Conservation (phyloP, 1,140 invertebrate genomes). For the Marisa cornuarietis region DNA sequence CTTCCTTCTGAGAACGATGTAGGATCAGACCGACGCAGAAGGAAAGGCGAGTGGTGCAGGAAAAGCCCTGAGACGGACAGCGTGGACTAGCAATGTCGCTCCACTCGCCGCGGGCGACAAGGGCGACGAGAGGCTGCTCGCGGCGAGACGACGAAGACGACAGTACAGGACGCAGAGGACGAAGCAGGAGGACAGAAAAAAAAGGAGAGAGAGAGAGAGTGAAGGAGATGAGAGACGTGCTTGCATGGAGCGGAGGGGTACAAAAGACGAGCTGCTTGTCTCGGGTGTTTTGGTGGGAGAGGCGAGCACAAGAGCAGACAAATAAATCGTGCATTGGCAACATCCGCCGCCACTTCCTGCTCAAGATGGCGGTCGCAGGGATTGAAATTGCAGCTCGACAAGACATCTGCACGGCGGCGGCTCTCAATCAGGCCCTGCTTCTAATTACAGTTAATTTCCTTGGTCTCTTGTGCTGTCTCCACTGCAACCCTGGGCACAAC, state of each 20-base stretch:
- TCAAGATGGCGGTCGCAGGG: slow-evolving; percentile 13
- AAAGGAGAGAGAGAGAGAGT: neutral
- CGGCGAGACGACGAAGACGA: neutral
- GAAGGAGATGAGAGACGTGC: neutral
- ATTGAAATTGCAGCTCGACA: neutral
- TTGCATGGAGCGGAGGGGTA: neutral
- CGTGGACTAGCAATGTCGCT: neutral
- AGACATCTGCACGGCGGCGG: slow-evolving; percentile 17
- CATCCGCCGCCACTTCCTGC: slow-evolving; percentile 19
- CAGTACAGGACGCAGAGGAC: neutral
- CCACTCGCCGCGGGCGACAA: slow-evolving; percentile 1
- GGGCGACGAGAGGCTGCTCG: neutral
- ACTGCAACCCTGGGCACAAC: slow-evolving; percentile 11
- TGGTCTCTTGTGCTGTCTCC: slow-evolving; percentile 3
- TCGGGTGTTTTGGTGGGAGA: slow-evolving; percentile 6
- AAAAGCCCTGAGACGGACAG: no score
- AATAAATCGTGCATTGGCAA: slow-evolving; percentile 30
- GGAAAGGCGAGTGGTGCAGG: no score
- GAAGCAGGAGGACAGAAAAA: neutral
- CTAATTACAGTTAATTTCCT: slow-evolving; percentile 37
- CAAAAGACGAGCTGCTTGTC: slow-evolving; percentile 3
- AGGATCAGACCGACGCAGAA: no score
- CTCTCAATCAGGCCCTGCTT: slow-evolving; percentile 23
- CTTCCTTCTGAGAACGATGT: no score
- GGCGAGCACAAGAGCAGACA: slow-evolving; percentile 5